Evolutionary conservation across 2,797 vertebrate species (phyloP), one percentile per base, ranked within the genome.

Genomic region (Anguilla megastoma): DNA sequence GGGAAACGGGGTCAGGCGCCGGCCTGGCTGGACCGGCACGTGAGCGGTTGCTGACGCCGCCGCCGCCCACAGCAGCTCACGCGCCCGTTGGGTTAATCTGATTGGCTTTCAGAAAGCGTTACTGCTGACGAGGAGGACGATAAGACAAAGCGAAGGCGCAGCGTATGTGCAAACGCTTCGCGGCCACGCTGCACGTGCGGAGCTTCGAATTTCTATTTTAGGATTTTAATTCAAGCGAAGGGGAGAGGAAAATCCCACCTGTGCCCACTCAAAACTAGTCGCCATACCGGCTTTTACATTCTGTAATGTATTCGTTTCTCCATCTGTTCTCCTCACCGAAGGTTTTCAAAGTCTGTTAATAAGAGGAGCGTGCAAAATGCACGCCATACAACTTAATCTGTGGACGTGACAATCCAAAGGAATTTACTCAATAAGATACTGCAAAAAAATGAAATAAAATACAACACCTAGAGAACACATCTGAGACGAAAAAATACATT

Each of bases 391-490:
- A 36, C 30, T 30, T 36, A 16, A 30, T 12, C 10, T 76, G 27
- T 76, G 14, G 6, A 36, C 27, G 71, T 76, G 71, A 16, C 30
- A 76, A 12, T 12, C 14, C 71, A 76, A 76, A 76, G 71, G 71
- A 76, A 71, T 27, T 63, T 5, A 63, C 60, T 54, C 52, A 45
- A 5, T 1, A 14, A 54, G 52, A 54, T 54, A 54, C 12, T 45
- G 3, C 41, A 45, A 45, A 45, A 45, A 45, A 45, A 52, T 52
- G 50, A 18, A 24, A 69, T 6, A 76, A 8, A 36, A 94, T 86
- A 89, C 90, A 91, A 93, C 93, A 90, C 91, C 92, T 94, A 93
- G 85, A 92, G 88, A 85, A 74, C 91, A 91, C 92, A 91, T 90
- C 80, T 60, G 91, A 90, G 87, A 90, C 89, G 91, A 45, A 21